These are phyloP conservation scores for Desmodus rotundus DNA, from an alignment of 2,113 vertebrate species.

Conservation along the genomic window DNA sequence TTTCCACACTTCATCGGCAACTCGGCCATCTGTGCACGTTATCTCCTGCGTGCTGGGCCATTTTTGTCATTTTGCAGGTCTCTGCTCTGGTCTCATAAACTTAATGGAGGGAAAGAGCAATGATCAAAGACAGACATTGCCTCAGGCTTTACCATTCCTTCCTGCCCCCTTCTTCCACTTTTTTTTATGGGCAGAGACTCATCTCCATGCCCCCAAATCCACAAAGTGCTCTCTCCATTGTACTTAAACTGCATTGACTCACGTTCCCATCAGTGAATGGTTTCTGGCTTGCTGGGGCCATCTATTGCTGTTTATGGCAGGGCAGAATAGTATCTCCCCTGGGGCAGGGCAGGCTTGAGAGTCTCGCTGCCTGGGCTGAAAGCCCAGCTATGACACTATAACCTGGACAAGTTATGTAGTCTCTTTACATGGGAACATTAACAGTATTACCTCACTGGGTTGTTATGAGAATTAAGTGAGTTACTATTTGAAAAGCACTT, in stretches of 20 bases:
- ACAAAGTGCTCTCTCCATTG: background rate
- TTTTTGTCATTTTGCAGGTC: background rate
- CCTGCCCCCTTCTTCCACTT: rapidly evolving
- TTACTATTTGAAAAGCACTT: background rate
- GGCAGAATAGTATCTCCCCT: background rate
- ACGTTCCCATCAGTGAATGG: rapidly evolving
- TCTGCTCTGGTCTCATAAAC: background rate
- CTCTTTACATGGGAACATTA: background rate
- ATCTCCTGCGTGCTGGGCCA: no score
- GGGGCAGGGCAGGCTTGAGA: rapidly evolving
- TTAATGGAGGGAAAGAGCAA: background rate
- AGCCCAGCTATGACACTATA: background rate
- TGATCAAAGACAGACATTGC: background rate
- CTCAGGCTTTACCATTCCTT: background rate
- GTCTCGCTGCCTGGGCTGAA: background rate
- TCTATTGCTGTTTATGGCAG: background rate
- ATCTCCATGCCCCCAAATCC: background rate
- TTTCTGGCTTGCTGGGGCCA: background rate
- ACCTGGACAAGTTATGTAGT: no score
- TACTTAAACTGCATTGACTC: background rate
- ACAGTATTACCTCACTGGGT: background rate
- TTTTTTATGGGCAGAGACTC: background rate
- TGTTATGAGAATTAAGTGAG: background rate
- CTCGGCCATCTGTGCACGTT: background rate
- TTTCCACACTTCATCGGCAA: background rate